phyloP scores from a whole-genome alignment of 1,140 invertebrate species.

The Tribolium castaneum region DNA sequence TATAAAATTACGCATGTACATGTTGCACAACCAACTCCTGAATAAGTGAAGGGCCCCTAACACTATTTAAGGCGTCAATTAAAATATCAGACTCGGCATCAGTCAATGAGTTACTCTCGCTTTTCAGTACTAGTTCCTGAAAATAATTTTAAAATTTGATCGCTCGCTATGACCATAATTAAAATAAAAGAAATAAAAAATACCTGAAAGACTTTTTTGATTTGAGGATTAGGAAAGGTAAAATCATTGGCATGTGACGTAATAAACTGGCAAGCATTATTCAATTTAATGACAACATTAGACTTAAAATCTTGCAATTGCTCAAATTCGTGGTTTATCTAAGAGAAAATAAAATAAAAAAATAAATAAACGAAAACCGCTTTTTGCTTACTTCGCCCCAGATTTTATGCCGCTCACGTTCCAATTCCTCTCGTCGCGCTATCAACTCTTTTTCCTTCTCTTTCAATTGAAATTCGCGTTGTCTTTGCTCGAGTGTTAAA shows the following conservation, averaged over 20 bases:
- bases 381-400: constrained; percentile 63
- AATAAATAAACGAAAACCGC: constrained; percentile 21
- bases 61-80: constrained; percentile 59
- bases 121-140: constrained; percentile 59
- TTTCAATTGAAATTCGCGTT: constrained; percentile 66
- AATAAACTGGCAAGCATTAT: constrained; percentile 67
- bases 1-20: constrained; percentile 64
- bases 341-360: constrained; percentile 61
- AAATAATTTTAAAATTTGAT: constrained; percentile 42
- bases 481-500: constrained; percentile 67
- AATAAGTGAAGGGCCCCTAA: constrained; percentile 69
- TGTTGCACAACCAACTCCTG: constrained; percentile 73
- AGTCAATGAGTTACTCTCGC: constrained; percentile 53
- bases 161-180: not conserved
- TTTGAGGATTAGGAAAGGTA: constrained; percentile 55
- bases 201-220: constrained; percentile 63
- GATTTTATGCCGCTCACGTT: constrained; percentile 63
- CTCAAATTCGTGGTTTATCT: constrained; percentile 71
- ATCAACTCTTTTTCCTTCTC: constrained; percentile 66
- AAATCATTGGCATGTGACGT: constrained; percentile 66
- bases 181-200: constrained; percentile 56
- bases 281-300: constrained; percentile 67
- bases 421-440: constrained; percentile 62
- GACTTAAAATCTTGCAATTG: constrained; percentile 67
- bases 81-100: constrained; percentile 58